phyloP scores from a whole-genome alignment of 1,140 invertebrate genomes.

The Drosophila ironensis region DNA sequence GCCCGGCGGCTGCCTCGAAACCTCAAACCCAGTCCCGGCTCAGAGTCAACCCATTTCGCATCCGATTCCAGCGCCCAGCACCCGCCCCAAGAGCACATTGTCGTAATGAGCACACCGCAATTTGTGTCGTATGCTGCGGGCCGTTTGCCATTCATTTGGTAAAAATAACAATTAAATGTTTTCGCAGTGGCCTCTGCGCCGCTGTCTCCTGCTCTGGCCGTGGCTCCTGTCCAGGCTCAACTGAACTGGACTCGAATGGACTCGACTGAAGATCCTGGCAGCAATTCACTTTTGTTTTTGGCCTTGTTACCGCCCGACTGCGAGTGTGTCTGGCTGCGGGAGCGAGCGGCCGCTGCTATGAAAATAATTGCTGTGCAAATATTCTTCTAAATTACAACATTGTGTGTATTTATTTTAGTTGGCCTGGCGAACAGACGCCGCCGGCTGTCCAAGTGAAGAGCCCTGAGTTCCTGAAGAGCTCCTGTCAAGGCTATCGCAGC shows the following conservation, averaged over 20 bases:
- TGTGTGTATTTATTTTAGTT: constrained; percentile 73
- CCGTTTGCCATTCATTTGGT: constrained; percentile 79
- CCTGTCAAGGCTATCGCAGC: constrained; percentile 34
- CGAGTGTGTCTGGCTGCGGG: not conserved
- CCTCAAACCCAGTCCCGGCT: constrained; percentile 4
- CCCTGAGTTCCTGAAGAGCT: constrained; percentile 24
- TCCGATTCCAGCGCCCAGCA: not conserved
- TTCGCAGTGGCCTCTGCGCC: constrained; percentile 65
- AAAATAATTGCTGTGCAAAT: constrained; percentile 76
- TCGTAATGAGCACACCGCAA: constrained; percentile 78
- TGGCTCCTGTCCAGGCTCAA: not conserved
- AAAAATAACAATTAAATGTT: constrained; percentile 81
- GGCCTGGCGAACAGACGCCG: constrained; percentile 39
- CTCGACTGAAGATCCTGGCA: constrained; percentile 4
- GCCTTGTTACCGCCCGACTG: constrained; percentile 44
- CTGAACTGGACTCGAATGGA: constrained; percentile 15
- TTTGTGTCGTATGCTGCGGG: constrained; percentile 75
- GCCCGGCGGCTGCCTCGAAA: constrained; percentile 18
- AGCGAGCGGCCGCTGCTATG: constrained; percentile 38
- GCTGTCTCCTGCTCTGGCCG: too few relatives aligned
- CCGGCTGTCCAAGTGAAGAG: constrained; percentile 22
- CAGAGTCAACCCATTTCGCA: constrained; percentile 16
- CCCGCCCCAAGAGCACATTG: constrained; percentile 45
- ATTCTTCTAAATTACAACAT: constrained; percentile 73
- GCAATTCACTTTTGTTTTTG: constrained; percentile 74